Percentiles rank a stretch among this genome's conserved stretches.
These are phyloP conservation scores for Chloropsis hardwickii DNA, from an alignment of 2,113 vertebrate genomes.

Conservation along the genomic window DNA sequence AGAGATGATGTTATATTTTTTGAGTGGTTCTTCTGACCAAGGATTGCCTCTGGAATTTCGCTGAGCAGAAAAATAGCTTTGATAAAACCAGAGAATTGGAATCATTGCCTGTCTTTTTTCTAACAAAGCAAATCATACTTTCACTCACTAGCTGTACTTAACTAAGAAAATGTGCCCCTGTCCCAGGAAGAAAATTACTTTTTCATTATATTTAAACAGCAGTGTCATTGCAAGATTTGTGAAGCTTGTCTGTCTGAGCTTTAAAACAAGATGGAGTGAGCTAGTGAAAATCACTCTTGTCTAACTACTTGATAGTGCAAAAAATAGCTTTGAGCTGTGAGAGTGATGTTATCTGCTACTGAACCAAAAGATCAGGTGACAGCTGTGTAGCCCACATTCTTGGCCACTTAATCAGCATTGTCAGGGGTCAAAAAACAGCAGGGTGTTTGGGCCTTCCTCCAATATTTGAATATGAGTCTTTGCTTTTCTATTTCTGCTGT, in stretches of 20 bases:
- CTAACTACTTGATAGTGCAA: background rate
- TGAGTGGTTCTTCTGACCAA: background rate
- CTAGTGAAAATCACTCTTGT: background rate
- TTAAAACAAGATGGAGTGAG: background rate
- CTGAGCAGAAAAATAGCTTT: background rate
- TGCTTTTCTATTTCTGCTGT: slow-evolving; percentile 42
- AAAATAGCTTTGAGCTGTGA: slow-evolving; percentile 5
- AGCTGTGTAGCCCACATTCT: background rate
- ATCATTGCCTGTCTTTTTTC: background rate
- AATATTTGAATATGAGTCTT: background rate
- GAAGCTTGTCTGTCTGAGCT: background rate
- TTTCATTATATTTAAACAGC: background rate
- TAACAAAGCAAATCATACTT: background rate
- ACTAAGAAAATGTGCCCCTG: background rate
- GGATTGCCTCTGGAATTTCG: background rate
- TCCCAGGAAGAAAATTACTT: background rate
- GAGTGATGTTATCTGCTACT: background rate
- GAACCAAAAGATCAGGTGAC: slow-evolving; percentile 33
- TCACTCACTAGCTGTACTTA: background rate
- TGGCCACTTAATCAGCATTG: slow-evolving; percentile 38
- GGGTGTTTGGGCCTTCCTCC: slow-evolving; percentile 10
- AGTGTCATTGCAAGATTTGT: background rate
- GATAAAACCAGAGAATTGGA: background rate
- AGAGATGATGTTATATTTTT: background rate
- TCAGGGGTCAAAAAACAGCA: slow-evolving; percentile 7